phyloP scores from a whole-genome alignment of 2,888 invertebrate species.

The Gymnoscelis rufifasciata region DNA sequence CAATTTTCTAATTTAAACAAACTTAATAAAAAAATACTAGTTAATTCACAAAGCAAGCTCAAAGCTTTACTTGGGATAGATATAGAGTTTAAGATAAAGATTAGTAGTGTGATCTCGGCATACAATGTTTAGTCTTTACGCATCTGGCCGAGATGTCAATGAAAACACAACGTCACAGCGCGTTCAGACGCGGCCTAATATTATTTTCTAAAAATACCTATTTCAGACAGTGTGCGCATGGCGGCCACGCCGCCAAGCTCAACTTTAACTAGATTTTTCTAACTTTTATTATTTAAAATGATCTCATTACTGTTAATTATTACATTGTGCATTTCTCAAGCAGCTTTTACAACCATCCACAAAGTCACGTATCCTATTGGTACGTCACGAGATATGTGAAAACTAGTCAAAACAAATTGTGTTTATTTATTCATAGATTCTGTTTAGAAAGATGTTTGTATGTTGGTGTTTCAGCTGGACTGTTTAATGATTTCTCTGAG shows the following conservation, averaged over 20 bases:
- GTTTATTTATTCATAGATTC: background rate
- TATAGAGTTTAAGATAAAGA: too few species aligned
- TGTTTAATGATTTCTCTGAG: conserved; percentile 61
- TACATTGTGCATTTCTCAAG: conserved; percentile 33
- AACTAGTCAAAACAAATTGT: background rate
- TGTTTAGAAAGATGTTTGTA: background rate
- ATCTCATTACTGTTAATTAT: conserved; percentile 35
- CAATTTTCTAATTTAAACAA: too few species aligned
- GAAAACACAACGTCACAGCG: conserved; percentile 15
- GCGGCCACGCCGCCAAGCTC: conserved; percentile 46
- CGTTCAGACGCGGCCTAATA: conserved; percentile 60
- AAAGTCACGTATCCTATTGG: conserved; percentile 55
- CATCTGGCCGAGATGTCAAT: conserved; percentile 14
- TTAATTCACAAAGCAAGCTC: too few species aligned
- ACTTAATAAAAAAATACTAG: too few species aligned
- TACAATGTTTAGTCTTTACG: background rate
- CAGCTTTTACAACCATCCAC: conserved; percentile 29
- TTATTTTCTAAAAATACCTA: conserved; percentile 71
- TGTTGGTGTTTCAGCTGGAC: conserved; percentile 57
- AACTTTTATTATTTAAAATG: conserved; percentile 31
- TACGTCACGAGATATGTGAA: conserved; percentile 31
- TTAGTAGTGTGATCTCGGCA: too few species aligned
- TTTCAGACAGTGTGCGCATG: conserved; percentile 55
- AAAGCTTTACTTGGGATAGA: too few species aligned
- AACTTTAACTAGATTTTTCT: conserved; percentile 31